A percentile compares a stretch with the other conserved stretches of the same genome.
Evolutionary conservation across 2,888 invertebrate genomes (phyloP).

Genomic region (Spicauda simplicius): DNA sequence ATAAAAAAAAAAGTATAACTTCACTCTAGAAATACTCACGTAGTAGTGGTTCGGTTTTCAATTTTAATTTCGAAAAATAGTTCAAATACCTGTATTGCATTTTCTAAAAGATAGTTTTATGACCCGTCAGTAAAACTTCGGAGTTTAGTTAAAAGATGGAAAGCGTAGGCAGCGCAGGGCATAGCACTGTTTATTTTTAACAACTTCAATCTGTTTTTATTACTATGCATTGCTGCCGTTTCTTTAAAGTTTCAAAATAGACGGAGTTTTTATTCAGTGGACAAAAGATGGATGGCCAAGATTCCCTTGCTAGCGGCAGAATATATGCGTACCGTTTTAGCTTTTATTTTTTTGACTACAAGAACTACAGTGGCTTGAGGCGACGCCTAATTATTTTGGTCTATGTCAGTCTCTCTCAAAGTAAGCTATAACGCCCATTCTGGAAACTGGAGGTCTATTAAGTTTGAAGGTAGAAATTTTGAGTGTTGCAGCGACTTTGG

Average conservation of each 20-base stretch:
- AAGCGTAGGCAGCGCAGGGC: neutral
- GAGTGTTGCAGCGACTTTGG: too few species aligned
- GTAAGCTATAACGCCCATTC: too few species aligned
- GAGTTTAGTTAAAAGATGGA: neutral
- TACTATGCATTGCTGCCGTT: slow-evolving; percentile 38
- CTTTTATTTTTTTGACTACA: slow-evolving; percentile 38
- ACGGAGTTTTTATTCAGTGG: slow-evolving; percentile 52
- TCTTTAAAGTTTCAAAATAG: slow-evolving; percentile 51
- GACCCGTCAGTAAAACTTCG: slow-evolving; percentile 8
- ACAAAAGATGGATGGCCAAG: slow-evolving; percentile 61
- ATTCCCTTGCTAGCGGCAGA: slow-evolving; percentile 40
- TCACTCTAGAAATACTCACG: too few species aligned
- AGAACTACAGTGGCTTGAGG: slow-evolving; percentile 35
- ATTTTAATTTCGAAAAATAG: too few species aligned
- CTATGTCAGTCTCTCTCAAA: neutral
- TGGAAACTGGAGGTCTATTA: too few species aligned
- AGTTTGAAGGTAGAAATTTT: too few species aligned
- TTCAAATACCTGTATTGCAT: too few species aligned
- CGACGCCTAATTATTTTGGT: slow-evolving; percentile 44
- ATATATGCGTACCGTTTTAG: slow-evolving; percentile 25
- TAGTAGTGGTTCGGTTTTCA: too few species aligned
- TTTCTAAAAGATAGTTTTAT: too few species aligned
- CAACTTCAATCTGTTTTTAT: slow-evolving; percentile 38
- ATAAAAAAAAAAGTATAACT: too few species aligned
- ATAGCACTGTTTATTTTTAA: slow-evolving; percentile 16